Base-by-base conservation (phyloP, 1,140 invertebrate genomes). In the Heliconius melpomene region DNA sequence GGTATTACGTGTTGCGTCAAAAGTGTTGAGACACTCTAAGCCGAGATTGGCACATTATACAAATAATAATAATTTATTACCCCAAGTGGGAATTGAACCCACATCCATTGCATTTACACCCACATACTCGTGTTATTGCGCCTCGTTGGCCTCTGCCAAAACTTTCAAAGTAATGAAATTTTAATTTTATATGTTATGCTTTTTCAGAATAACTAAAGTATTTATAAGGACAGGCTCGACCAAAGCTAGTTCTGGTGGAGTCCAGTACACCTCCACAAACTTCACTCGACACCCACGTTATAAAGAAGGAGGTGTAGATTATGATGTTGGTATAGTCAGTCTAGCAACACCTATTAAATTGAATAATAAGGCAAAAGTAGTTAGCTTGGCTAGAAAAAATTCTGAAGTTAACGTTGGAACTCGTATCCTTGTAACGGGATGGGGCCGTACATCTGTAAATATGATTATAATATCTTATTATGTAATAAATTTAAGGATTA, bases 361-460 rank as follows among this genome's bases (percentile, higher is more conserved):
- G 7, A 85, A 91, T 73, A 87, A 60, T 0, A 91, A 73, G 9
- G 87, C 85, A 13, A 88, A 81, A 73, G 82, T 78, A 46, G 79
- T 87, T 6, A 46, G 36, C 0, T 78, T 92, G 20, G 46, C 83
- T 76, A 71, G 2, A 18, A 79, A 54, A 75, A 73, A 36, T 75
- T 78, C 78, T 0, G 13, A 23, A 7, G 77, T 92, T 7, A 78
- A 80, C 8, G 57, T 80, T 9, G 88, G 89, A 7, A 87, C 86
- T 32, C 75, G 85, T 16, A 73, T 93, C 6, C 79, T 85, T 26
- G 87, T 93, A 0, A 86, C 90, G 66, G 93, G 93, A 29, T 94
- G 91, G 90, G 93, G 93, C 3, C 84, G 89, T 72, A 94, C 91
- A 32, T 76, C 84, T 36, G 93, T 94, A 85, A 91, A 90, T 88